Base-by-base conservation (phyloP, 2,113 vertebrate species). In the Tetrao urogallus region DNA sequence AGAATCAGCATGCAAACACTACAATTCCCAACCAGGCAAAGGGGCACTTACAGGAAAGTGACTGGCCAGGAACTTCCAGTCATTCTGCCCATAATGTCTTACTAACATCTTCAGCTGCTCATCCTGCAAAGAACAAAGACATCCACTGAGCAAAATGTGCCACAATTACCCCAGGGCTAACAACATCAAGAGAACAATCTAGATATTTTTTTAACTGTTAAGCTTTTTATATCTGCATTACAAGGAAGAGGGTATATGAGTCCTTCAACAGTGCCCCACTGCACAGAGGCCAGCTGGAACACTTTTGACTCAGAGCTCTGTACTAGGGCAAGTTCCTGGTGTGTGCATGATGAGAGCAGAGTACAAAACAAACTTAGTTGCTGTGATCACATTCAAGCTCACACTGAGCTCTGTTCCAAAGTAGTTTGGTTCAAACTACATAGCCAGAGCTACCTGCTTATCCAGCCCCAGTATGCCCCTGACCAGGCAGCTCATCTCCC, bases 1-100 rank as follows among this genome's bases (percentile, higher is more conserved):
- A 75, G 77, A 24, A 83, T 72, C 61, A 81, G 34, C 64, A 52
- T 5, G 30, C 43, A 81, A 69, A 83, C 36, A 13, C 43, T 17
- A 28, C 4, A 0, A 54, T 15, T 57, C 47, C 75, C 79, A 90
- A 15, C 11, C 28, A 30, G 8, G 32, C 19, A 61, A 25, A 5
- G 27, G 69, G 60, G 76, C 66, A 98, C 99, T 98, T 96, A 99
- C 99, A 69, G 98, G 98, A 83, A 99, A 98, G 91, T 97, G 97
- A 92, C 97, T 98, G 93, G 99, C 98, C 60, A 99, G 98, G 70
- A 96, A 96, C 96, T 99, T 99, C 99, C 99, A 99, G 91, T 99
- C 99, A 95, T 97, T 97, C 54, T 98, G 97, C 90, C 99, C 99
- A 3, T 98, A 97, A 76, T 98, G 98, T 70, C 98, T 98, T 93